phyloP scores from a whole-genome alignment of 2,113 vertebrate genomes.

The Pelodiscus sinensis region DNA sequence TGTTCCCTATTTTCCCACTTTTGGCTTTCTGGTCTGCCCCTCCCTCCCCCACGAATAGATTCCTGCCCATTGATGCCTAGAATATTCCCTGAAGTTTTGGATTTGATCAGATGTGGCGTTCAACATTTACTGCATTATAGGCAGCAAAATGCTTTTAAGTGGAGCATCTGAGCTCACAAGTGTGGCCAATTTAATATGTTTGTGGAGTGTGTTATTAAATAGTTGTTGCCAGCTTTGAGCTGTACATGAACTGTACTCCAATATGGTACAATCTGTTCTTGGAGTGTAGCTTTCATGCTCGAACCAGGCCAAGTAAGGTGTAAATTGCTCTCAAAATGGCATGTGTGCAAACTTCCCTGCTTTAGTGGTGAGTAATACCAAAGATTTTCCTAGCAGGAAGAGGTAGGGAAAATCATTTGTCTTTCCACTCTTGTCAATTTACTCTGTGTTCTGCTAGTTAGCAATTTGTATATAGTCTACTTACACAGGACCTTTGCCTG shows the following conservation, averaged over 20 bases:
- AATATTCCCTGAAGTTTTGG: not conserved
- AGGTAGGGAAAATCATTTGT: not conserved
- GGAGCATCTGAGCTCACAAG: not conserved
- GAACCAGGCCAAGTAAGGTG: not conserved
- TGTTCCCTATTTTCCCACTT: not conserved
- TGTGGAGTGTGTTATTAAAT: not conserved
- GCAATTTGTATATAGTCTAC: not conserved
- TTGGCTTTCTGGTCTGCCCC: not conserved
- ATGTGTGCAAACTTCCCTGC: not conserved
- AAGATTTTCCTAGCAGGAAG: not conserved
- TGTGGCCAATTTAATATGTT: not conserved
- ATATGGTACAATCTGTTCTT: not conserved
- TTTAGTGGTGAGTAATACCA: not conserved
- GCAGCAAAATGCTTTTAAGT: not conserved
- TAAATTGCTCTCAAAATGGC: not conserved
- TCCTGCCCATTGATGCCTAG: not conserved
- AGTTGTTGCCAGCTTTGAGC: not conserved
- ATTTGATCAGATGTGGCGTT: not conserved
- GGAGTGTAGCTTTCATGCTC: not conserved
- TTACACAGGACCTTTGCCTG: too few relatives aligned
- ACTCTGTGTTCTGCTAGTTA: not conserved
- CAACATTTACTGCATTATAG: not conserved
- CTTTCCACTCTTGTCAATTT: not conserved
- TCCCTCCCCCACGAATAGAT: not conserved
- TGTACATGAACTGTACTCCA: not conserved